Conservation (phyloP, 1,140 invertebrate species). For the Leptinotarsa defecta region DNA sequence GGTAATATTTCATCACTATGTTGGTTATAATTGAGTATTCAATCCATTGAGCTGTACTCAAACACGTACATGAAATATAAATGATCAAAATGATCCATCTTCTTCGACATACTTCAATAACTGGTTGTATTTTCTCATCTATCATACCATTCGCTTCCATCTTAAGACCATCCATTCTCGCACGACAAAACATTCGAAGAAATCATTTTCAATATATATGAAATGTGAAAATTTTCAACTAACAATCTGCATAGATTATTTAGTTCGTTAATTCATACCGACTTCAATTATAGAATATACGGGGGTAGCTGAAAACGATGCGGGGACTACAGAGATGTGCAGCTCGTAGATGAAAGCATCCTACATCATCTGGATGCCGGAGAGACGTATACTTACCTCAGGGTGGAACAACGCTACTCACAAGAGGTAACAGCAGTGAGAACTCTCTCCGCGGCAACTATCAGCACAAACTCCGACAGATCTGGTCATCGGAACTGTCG, state of each 20-base stretch:
- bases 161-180: not conserved
- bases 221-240: not conserved
- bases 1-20: conserved; percentile 61
- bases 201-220: not conserved
- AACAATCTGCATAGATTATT: not conserved
- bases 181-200: not conserved
- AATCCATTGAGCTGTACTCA: conserved; percentile 58
- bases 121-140: not conserved
- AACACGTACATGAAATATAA: conserved; percentile 26
- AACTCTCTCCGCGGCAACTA: too few relatives aligned
- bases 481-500: too few relatives aligned
- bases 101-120: conserved; percentile 19
- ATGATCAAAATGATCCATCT: conserved; percentile 29
- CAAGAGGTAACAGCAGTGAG: too few relatives aligned
- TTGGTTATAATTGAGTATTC: conserved; percentile 64
- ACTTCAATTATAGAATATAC: not conserved
- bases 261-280: not conserved
- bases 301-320: not conserved
- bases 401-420: too few relatives aligned
- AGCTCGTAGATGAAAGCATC: too few relatives aligned
- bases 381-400: too few relatives aligned
- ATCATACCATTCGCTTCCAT: not conserved
- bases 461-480: too few relatives aligned
- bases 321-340: too few relatives aligned
- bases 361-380: too few relatives aligned